Evolutionary conservation across 1,140 invertebrate species (phyloP).

Genomic region (Euura lappo): DNA sequence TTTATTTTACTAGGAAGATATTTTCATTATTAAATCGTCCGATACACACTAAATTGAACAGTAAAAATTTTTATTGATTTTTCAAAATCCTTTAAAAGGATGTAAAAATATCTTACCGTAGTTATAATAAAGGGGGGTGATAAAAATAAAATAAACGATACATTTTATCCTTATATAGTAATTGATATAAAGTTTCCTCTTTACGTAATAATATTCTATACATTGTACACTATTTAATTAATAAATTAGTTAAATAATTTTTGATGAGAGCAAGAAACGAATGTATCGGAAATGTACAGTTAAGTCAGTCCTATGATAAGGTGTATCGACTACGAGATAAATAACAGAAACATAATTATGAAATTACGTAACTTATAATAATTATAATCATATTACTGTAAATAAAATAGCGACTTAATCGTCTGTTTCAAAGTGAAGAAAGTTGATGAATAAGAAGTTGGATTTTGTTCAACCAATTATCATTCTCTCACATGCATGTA

Average conservation of each 20-base stretch:
- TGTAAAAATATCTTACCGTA: conserved; percentile 39
- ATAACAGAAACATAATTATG: conserved; percentile 7
- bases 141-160: not conserved
- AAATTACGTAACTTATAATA: conserved; percentile 7
- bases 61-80: conserved; percentile 27
- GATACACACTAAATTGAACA: not conserved
- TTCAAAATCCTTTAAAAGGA: conserved; percentile 49
- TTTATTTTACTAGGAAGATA: not conserved
- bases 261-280: not conserved
- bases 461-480: conserved; percentile 1
- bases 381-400: not conserved
- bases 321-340: not conserved
- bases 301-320: not conserved
- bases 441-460: not conserved
- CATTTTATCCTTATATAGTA: not conserved
- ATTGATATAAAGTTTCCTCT: not conserved
- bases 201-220: too few species aligned
- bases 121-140: not conserved
- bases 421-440: conserved; percentile 2
- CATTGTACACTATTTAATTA: too few species aligned
- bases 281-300: not conserved
- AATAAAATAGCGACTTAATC: not conserved
- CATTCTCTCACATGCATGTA: not conserved
- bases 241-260: too few species aligned
- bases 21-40: not conserved